Evolutionary conservation across 2,888 invertebrate genomes (phyloP).

Genomic region (Lasioglossum leucozonium): DNA sequence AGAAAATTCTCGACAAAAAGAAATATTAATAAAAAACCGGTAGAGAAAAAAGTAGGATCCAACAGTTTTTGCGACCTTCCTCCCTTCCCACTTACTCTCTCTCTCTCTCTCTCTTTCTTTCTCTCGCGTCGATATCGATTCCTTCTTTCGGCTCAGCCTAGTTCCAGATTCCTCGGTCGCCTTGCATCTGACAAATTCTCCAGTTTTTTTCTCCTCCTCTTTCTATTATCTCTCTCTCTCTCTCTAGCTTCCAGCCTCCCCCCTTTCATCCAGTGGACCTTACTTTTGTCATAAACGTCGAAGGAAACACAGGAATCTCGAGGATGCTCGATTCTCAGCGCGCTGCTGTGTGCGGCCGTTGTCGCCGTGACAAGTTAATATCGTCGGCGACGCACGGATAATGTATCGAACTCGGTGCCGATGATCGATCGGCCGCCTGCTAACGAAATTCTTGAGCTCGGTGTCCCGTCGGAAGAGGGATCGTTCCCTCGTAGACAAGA

Average conservation of each 20-base stretch:
- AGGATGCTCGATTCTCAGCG: background rate
- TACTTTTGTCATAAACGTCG: background rate
- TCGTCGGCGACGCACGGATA: background rate
- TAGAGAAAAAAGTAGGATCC: background rate
- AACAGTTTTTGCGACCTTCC: conserved; percentile 7
- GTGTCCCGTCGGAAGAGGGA: background rate
- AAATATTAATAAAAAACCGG: background rate
- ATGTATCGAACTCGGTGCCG: conserved; percentile 15
- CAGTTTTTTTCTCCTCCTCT: background rate
- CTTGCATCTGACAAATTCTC: conserved; percentile 26
- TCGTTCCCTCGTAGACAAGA: background rate
- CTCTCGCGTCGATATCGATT: conserved; percentile 34
- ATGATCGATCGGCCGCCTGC: conserved; percentile 2
- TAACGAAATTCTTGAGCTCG: background rate
- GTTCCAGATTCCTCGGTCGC: conserved; percentile 8
- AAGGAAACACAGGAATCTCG: background rate
- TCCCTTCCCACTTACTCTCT: background rate
- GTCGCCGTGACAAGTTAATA: conserved; percentile 5
- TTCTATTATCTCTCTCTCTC: background rate
- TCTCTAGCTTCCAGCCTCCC: background rate
- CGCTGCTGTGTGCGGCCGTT: background rate
- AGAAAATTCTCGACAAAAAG: background rate
- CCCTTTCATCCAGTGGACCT: background rate
- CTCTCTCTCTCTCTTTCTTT: too few relatives aligned
- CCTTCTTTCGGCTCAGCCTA: conserved; percentile 24